Evolutionary conservation across 2,888 invertebrate species (phyloP).

Genomic region (Lepidonotus clava): DNA sequence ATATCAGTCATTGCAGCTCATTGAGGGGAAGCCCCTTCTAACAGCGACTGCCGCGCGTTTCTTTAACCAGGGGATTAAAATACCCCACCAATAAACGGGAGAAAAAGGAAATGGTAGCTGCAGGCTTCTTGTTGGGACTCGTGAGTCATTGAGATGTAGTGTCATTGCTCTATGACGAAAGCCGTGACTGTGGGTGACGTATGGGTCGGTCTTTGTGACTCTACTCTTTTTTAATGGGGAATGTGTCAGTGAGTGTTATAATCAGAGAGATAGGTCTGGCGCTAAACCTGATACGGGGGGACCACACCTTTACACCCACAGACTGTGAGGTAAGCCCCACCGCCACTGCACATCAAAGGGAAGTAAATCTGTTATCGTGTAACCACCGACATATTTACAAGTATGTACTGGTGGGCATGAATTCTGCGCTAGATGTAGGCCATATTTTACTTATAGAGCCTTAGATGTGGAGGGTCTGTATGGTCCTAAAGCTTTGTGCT

Average conservation of each 20-base stretch:
- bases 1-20: background rate
- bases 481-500: too few relatives aligned
- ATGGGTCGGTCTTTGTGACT: background rate
- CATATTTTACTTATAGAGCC: too few relatives aligned
- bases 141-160: background rate
- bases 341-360: background rate
- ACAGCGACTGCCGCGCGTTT: background rate
- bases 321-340: too few relatives aligned
- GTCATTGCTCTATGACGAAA: background rate
- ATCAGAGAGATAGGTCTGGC: background rate
- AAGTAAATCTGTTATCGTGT: background rate
- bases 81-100: background rate
- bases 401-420: background rate
- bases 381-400: background rate
- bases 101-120: background rate
- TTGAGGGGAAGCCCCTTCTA: too few relatives aligned
- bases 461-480: too few relatives aligned
- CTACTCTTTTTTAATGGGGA: background rate
- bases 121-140: background rate
- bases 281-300: too few relatives aligned
- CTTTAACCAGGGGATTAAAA: background rate
- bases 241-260: background rate
- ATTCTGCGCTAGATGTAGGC: conserved; percentile 25
- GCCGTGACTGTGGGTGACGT: background rate
- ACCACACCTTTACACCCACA: too few relatives aligned